phyloP scores from a whole-genome alignment of 2,888 invertebrate genomes.

The Limenitis camilla region DNA sequence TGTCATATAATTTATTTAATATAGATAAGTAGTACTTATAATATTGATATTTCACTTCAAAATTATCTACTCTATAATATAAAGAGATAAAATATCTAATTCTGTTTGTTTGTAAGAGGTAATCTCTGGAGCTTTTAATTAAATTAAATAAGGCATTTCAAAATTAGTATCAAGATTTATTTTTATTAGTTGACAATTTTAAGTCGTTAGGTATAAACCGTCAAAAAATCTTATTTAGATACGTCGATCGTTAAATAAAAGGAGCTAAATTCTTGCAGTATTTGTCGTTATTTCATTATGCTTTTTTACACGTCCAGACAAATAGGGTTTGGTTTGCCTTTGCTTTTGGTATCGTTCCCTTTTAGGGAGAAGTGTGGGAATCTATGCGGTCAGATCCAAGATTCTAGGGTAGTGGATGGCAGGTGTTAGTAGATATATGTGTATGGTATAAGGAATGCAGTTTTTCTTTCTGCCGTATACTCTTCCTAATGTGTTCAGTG shows the following conservation, averaged over 20 bases:
- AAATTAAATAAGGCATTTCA: too few relatives aligned
- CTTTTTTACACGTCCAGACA: conserved; percentile 7
- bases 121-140: too few relatives aligned
- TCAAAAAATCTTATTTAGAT: conserved; percentile 7
- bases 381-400: not conserved
- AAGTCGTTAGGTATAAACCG: conserved; percentile 6
- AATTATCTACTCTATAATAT: too few relatives aligned
- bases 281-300: conserved; percentile 7
- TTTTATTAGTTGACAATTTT: too few relatives aligned
- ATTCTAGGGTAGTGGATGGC: not conserved
- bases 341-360: conserved; percentile 2
- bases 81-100: too few relatives aligned
- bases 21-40: too few relatives aligned
- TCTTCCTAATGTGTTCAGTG: not conserved
- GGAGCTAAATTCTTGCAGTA: conserved; percentile 1
- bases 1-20: too few relatives aligned
- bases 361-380: conserved; percentile 12
- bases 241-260: conserved; percentile 6
- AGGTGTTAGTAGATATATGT: not conserved
- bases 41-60: too few relatives aligned
- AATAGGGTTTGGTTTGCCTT: not conserved
- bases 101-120: too few relatives aligned
- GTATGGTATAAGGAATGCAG: not conserved
- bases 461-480: not conserved
- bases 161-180: too few relatives aligned